phyloP scores from a whole-genome alignment of 2,113 vertebrate species.

The Psilopsiagon aurifrons region DNA sequence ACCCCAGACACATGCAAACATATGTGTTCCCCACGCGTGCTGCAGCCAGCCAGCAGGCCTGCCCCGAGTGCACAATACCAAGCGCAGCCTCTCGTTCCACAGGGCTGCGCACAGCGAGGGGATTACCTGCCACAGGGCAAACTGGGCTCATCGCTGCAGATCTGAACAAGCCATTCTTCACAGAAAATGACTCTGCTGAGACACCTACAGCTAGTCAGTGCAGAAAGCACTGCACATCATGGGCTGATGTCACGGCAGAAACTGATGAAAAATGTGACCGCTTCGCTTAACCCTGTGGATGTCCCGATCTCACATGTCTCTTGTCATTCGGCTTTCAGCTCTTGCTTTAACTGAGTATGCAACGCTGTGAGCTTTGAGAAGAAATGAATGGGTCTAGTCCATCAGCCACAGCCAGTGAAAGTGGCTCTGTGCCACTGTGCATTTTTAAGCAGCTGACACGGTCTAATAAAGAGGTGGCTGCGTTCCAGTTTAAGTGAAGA shows the following conservation, averaged over 20 bases:
- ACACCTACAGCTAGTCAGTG: not conserved
- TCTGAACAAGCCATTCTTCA: too few relatives aligned
- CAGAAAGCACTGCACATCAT: not conserved
- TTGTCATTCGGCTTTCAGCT: not conserved
- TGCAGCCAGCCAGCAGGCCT: not conserved
- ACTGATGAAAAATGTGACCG: not conserved
- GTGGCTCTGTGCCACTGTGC: too few relatives aligned
- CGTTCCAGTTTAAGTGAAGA: accelerated
- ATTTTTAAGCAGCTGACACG: not conserved
- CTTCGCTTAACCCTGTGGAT: not conserved
- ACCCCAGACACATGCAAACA: not conserved
- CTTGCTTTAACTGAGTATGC: too few relatives aligned
- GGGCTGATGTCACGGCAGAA: not conserved
- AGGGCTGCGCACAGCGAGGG: accelerated
- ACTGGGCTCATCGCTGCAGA: not conserved
- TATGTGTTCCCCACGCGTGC: accelerated
- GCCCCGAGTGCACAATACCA: not conserved
- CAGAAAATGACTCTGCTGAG: not conserved
- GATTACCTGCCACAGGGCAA: not conserved
- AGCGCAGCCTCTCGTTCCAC: accelerated
- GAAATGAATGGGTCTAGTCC: too few relatives aligned
- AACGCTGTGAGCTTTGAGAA: not conserved
- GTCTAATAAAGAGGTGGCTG: not conserved
- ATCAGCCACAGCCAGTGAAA: not conserved
- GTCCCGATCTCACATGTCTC: not conserved